A percentile compares a stretch with the other conserved stretches of the same genome.
Evolutionary conservation across 2,113 vertebrate genomes (phyloP).

Genomic region (Periophthalmus modestus): DNA sequence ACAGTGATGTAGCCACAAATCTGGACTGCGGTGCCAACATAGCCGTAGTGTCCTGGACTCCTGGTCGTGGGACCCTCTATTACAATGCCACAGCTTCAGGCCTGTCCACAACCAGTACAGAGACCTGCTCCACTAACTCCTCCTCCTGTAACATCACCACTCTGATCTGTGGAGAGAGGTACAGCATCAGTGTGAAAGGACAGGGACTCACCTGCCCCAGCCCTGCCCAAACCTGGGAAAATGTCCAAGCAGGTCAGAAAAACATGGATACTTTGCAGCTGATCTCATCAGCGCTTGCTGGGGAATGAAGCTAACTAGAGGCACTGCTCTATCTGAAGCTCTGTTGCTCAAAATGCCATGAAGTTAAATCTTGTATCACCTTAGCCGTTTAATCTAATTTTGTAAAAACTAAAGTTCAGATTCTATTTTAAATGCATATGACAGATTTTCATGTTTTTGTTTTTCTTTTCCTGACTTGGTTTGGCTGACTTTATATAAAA

Average conservation of each 20-base stretch:
- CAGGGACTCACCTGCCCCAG: conserved; percentile 66
- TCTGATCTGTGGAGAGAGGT: conserved; percentile 68
- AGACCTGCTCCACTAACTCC: conserved; percentile 56
- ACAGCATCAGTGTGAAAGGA: conserved; percentile 67
- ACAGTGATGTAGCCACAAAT: conserved; percentile 31
- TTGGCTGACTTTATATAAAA: no score
- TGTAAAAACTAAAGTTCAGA: no score
- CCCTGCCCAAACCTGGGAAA: conserved; percentile 37
- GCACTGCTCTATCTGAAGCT: no score
- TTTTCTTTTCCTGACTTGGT: no score
- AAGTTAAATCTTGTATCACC: no score
- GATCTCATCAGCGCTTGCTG: no score
- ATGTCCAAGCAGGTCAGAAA: conserved; percentile 65
- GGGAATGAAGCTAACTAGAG: no score
- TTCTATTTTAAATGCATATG: no score
- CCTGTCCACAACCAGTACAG: neutral
- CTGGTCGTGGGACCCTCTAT: conserved; percentile 56
- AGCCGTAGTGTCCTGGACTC: conserved; percentile 69
- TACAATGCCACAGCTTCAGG: conserved; percentile 61
- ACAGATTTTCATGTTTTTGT: no score
- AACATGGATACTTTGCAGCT: no score
- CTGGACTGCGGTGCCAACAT: conserved; percentile 68
- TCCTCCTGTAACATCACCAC: conserved; percentile 68
- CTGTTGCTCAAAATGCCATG: no score
- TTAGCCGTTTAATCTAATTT: no score